Conservation (phyloP, 2,113 vertebrate species). For the Marmota flaviventris region DNA sequence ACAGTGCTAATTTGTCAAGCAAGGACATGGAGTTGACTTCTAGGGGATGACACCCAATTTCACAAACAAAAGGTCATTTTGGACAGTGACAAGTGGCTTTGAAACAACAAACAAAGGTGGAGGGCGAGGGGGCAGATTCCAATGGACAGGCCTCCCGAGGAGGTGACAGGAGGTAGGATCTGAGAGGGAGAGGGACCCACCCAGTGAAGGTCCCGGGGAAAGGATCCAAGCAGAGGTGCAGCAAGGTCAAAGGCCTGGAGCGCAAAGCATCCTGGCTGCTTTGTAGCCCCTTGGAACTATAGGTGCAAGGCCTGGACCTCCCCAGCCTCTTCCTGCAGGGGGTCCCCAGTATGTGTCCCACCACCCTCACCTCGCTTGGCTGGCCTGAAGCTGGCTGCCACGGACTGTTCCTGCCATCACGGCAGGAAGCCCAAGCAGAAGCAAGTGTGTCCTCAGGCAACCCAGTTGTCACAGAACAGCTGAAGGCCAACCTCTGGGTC, state of each 20-base stretch:
- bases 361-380: not conserved
- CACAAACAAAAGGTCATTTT: not conserved
- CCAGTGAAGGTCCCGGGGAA: not conserved
- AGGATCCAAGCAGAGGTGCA: not conserved
- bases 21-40: not conserved
- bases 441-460: not conserved
- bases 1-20: not conserved
- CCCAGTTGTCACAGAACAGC: not conserved
- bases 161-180: not conserved
- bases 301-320: not conserved
- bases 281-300: not conserved
- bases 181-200: not conserved
- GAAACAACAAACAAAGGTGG: not conserved
- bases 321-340: not conserved
- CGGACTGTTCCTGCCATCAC: not conserved
- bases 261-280: not conserved
- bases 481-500: not conserved
- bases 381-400: not conserved
- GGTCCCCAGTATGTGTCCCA: not conserved
- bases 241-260: not conserved
- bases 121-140: not conserved
- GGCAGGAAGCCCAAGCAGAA: slow-evolving; percentile 19
- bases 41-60: not conserved
- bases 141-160: not conserved
- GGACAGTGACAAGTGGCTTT: not conserved